Evolutionary conservation across 2,888 invertebrate genomes (phyloP).

Genomic region (Micoletzkya japonica): DNA sequence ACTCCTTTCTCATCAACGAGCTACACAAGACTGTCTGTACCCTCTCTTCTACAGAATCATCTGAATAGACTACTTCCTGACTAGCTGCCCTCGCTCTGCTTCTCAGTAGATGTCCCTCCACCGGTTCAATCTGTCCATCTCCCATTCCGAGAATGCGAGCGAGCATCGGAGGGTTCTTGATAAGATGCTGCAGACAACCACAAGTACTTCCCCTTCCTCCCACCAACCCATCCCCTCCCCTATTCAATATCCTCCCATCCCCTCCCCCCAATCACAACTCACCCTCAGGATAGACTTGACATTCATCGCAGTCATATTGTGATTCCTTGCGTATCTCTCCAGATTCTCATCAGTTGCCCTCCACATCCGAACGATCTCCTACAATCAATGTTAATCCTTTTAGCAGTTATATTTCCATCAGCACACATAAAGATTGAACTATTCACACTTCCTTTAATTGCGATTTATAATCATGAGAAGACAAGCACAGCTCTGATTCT

Average conservation of each 20-base stretch:
- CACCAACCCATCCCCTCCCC: too few species aligned
- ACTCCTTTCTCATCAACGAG: too few species aligned
- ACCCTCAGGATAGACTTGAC: slow-evolving; percentile 29
- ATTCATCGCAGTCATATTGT: slow-evolving; percentile 28
- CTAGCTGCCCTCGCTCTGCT: slow-evolving; percentile 9
- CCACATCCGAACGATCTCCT: slow-evolving; percentile 26
- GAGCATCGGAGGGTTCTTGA: slow-evolving; percentile 14
- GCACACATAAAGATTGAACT: too few species aligned
- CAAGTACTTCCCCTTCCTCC: too few species aligned
- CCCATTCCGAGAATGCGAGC: slow-evolving; percentile 17
- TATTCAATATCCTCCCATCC: not conserved
- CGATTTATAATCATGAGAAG: too few species aligned
- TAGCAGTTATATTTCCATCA: too few species aligned
- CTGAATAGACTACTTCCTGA: too few species aligned
- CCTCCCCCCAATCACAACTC: not conserved
- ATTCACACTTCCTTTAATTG: too few species aligned
- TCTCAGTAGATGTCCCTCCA: slow-evolving; percentile 3
- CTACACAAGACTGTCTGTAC: too few species aligned
- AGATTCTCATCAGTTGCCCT: slow-evolving; percentile 23
- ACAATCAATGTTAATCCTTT: not conserved
- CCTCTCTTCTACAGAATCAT: too few species aligned
- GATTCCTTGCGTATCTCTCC: slow-evolving; percentile 14
- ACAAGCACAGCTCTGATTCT: too few species aligned
- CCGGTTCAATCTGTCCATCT: not conserved
- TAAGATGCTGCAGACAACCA: slow-evolving; percentile 1